Conservation (phyloP, 2,797 vertebrate species). For the Nannoperca obscura region DNA sequence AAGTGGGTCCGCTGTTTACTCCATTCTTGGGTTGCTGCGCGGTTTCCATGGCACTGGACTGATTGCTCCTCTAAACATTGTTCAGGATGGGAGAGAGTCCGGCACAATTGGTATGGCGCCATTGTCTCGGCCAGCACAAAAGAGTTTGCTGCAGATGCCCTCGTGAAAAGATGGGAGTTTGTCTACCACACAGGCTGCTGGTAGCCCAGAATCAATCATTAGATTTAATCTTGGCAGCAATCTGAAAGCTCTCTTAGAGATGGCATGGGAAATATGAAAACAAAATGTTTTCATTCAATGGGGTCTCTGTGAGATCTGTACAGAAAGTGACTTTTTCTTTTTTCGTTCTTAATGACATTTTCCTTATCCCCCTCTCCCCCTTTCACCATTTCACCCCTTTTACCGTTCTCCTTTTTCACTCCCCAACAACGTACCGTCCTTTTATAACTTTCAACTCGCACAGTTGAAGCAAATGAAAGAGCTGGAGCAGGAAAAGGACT, state of each 20-base stretch:
- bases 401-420: not conserved
- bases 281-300: not conserved
- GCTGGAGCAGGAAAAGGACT: constrained; percentile 95
- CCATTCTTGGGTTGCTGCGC: constrained; percentile 79
- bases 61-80: constrained; percentile 78
- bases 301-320: not conserved
- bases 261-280: constrained; percentile 24
- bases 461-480: constrained; percentile 96
- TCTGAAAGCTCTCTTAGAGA: constrained; percentile 9
- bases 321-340: constrained; percentile 16
- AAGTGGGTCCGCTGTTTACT: constrained; percentile 76
- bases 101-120: constrained; percentile 66
- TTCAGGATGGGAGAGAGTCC: constrained; percentile 66
- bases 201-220: constrained; percentile 36
- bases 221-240: constrained; percentile 34
- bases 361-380: constrained; percentile 2
- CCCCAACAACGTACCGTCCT: not conserved
- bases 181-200: constrained; percentile 36
- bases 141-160: constrained; percentile 67
- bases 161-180: constrained; percentile 59
- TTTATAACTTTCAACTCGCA: constrained; percentile 26
- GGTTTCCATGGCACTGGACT: constrained; percentile 76
- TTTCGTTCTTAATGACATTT: not conserved
- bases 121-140: constrained; percentile 77
- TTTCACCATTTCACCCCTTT: not conserved